Percentiles rank a stretch among this genome's conserved stretches.
phyloP scores from a whole-genome alignment of 2,797 vertebrate species.

The Pseudochirops corinnae region DNA sequence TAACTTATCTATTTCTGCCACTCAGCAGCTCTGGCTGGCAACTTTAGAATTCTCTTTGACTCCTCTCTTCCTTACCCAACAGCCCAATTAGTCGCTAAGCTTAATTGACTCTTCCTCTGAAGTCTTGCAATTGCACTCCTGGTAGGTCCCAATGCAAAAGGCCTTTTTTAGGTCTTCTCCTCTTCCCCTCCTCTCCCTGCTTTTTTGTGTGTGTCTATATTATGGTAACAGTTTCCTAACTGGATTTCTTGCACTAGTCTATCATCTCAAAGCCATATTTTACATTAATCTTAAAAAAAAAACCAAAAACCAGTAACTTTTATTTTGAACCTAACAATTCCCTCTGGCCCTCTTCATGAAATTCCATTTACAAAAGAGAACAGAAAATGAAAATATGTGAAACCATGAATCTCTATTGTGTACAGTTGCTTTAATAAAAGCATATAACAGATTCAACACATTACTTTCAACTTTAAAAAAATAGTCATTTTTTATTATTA shows the following conservation, averaged over 20 bases:
- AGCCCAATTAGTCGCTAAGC: not conserved
- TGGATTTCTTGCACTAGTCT: not conserved
- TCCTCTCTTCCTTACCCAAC: not conserved
- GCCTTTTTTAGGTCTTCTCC: not conserved
- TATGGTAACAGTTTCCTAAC: not conserved
- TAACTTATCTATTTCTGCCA: not conserved
- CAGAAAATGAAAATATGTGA: not conserved
- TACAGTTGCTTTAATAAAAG: not conserved
- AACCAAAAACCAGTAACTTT: not conserved
- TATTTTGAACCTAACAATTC: not conserved
- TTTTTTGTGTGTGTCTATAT: not conserved
- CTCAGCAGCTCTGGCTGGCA: not conserved
- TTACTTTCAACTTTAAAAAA: not conserved
- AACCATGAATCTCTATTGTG: not conserved
- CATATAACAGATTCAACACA: not conserved
- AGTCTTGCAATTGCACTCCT: not conserved
- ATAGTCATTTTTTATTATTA: not conserved
- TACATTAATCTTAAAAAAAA: not conserved
- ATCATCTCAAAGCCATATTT: not conserved
- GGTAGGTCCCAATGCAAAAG: not conserved
- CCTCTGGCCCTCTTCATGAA: not conserved
- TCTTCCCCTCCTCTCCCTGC: not conserved
- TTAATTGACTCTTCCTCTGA: not conserved
- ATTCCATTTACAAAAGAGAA: not conserved
- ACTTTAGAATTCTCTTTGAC: not conserved